phyloP scores from a whole-genome alignment of 1,140 invertebrate species.

The Ephestia elutella region DNA sequence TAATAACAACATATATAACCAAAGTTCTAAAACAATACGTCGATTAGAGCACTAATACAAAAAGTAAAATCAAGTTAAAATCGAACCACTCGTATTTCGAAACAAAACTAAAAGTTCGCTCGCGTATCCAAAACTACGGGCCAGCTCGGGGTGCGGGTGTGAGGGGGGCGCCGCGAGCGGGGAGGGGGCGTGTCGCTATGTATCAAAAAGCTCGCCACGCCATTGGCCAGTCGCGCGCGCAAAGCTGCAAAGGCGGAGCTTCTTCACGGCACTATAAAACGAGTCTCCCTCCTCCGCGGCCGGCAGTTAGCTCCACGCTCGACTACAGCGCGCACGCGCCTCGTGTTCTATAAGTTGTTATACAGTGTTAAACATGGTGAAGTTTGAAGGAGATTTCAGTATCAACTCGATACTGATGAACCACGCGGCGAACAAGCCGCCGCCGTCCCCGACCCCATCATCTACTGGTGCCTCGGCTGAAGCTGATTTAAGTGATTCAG shows the following conservation, averaged over 20 bases:
- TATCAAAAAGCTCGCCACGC: constrained; percentile 27
- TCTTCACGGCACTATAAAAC: constrained; percentile 39
- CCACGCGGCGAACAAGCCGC: constrained; percentile 43
- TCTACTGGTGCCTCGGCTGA: constrained; percentile 51
- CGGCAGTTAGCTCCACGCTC: constrained; percentile 52
- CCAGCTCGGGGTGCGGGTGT: constrained; percentile 16
- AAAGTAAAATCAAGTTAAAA: background rate
- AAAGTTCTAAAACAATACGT: no score
- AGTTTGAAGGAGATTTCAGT: constrained; percentile 72
- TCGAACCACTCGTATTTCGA: constrained; percentile 1
- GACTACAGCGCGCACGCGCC: constrained; percentile 45
- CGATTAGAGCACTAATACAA: no score
- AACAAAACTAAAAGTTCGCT: constrained; percentile 24
- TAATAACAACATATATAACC: no score
- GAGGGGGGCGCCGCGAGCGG: constrained; percentile 19
- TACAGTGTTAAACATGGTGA: constrained; percentile 60
- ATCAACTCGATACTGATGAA: constrained; percentile 68
- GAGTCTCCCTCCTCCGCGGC: constrained; percentile 52
- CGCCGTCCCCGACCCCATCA: constrained; percentile 50
- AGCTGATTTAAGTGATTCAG: constrained; percentile 75
- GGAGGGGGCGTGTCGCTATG: constrained; percentile 27
- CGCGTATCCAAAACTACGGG: background rate
- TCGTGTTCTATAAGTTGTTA: constrained; percentile 19
- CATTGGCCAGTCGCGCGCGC: constrained; percentile 31
- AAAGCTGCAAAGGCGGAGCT: constrained; percentile 44